Base-by-base conservation (phyloP, 2,113 vertebrate species). In the Saguinus imperator region DNA sequence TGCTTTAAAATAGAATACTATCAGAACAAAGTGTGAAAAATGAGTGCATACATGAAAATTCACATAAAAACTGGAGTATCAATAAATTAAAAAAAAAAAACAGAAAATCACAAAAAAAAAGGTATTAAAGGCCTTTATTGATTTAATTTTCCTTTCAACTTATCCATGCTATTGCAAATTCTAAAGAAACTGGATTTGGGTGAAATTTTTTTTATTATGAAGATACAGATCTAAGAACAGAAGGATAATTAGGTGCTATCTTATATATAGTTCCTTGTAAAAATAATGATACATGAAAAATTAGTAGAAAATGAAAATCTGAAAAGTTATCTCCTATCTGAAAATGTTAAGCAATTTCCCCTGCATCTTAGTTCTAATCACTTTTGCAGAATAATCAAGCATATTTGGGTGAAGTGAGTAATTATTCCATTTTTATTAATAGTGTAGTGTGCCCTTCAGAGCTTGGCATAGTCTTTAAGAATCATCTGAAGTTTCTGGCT, bases 401-500 rank as follows among this genome's bases (percentile, higher is more conserved):
- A 48, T 18, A 93, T 57, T 17, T 43, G 94, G 58, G 45, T 75
- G 35, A 97, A 96, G 23, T 97, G 66, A 91, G 45, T 61, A 96
- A 0, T 57, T 95, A 73, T 96, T 97, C 95, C 87, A 1, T 61
- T 89, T 68, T 93, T 86, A 79, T 6, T 93, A 85, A 57, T 43
- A 96, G 61, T 35, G 23, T 21, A 94, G 85, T 20, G 43, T 58
- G 70, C 21, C 94, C 80, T 96, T 99, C 98, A 99, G 94, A 99
- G 99, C 95, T 99, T 99, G 97, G 99, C 99, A 11, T 99, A 97
- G 96, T 99, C 99, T 98, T 99, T 99, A 95, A 99, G 98, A 95
- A 99, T 99, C 96, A 98, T 98, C 98, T 99, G 99, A 98, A 99
- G 96, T 92, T 99, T 99, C 99, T 99, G 99, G 98, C 99, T 99